These are phyloP conservation scores for Propsilocerus akamusi DNA, from an alignment of 1,140 invertebrate species.

Conservation along the genomic window DNA sequence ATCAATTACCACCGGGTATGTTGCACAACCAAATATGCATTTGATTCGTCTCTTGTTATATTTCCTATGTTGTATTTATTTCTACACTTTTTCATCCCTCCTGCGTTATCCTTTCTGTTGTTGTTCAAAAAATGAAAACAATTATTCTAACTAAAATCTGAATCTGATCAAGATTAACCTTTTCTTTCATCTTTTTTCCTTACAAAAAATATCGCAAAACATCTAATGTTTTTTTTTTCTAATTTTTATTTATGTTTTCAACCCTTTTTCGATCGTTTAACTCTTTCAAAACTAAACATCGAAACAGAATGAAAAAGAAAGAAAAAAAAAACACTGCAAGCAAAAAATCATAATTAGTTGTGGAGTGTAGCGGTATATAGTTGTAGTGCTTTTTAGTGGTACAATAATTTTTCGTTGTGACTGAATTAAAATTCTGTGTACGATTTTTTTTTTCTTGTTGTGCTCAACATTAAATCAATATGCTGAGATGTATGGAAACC, in stretches of 20 bases:
- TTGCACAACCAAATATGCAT: constrained; percentile 11
- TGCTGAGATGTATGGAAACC: too few relatives aligned
- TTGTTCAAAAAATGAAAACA: not conserved
- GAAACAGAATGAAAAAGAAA: not conserved
- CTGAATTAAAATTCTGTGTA: too few relatives aligned
- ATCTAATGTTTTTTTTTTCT: too few relatives aligned
- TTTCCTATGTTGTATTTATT: not conserved
- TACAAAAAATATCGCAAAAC: too few relatives aligned
- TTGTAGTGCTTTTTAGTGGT: not conserved
- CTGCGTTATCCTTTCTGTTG: not conserved
- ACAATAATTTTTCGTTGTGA: too few relatives aligned
- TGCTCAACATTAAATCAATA: too few relatives aligned
- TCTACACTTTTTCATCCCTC: not conserved
- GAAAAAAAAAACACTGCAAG: not conserved
- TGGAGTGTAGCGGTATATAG: not conserved
- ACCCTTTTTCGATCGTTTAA: not conserved
- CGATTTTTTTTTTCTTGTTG: too few relatives aligned
- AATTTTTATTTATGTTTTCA: not conserved
- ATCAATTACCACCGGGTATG: constrained; percentile 54
- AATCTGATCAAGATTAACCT: too few relatives aligned
- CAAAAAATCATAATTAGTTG: not conserved
- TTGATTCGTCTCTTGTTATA: not conserved
- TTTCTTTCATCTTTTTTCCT: too few relatives aligned
- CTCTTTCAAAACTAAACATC: not conserved
- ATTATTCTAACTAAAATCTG: not conserved